Conservation (phyloP, 2,888 invertebrate species). For the Amiota minor region DNA sequence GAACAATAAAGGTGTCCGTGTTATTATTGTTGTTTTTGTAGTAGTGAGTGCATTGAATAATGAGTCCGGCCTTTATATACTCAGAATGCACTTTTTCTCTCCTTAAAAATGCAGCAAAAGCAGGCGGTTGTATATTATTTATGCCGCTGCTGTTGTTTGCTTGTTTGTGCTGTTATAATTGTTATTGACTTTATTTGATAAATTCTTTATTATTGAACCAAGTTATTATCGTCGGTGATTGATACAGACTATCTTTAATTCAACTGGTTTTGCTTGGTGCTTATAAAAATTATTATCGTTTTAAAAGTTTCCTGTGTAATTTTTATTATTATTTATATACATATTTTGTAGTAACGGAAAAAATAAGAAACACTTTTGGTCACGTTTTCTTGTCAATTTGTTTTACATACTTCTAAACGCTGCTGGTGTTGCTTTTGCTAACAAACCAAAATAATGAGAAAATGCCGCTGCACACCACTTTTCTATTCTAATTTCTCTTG, state of each 20-base stretch:
- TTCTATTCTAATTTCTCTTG: conserved; percentile 44
- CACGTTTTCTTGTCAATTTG: conserved; percentile 35
- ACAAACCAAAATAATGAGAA: too few relatives aligned
- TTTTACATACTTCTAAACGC: conserved; percentile 30
- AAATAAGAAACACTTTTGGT: conserved; percentile 47
- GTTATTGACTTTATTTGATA: conserved; percentile 11
- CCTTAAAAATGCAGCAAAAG: neutral
- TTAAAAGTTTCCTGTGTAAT: conserved; percentile 29
- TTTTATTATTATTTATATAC: neutral
- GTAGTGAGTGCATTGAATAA: neutral
- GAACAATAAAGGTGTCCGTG: too few relatives aligned
- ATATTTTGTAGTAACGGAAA: conserved; percentile 21
- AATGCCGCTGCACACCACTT: neutral
- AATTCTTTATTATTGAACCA: neutral
- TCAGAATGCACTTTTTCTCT: neutral
- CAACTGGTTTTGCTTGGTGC: conserved; percentile 41
- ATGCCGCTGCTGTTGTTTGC: conserved; percentile 7
- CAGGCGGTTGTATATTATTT: too few relatives aligned
- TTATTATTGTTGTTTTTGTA: neutral
- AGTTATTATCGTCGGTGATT: neutral
- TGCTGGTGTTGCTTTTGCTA: conserved; percentile 8
- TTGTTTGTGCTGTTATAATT: conserved; percentile 7
- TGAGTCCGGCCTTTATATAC: conserved; percentile 4
- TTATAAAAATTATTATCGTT: conserved; percentile 44
- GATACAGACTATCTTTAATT: conserved; percentile 33